Conservation (phyloP, 2,113 vertebrate genomes). For the Rhinoptilus africanus region DNA sequence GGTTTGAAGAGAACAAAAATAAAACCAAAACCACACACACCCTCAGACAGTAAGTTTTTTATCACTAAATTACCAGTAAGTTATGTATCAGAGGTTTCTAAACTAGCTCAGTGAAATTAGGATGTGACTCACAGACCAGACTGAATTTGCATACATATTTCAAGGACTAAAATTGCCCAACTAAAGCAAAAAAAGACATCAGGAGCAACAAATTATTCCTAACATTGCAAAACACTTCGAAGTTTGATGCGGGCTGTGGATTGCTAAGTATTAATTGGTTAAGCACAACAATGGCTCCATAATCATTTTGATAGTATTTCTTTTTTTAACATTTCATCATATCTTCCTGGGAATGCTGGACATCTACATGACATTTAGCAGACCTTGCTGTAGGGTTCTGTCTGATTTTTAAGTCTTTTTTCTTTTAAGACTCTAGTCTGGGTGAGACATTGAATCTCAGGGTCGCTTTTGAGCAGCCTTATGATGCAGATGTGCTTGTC, state of each 20-base stretch:
- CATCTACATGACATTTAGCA: not conserved
- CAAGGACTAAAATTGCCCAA: not conserved
- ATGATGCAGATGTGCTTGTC: not conserved
- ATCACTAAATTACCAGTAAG: not conserved
- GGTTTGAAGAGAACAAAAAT: not conserved
- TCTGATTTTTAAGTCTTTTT: not conserved
- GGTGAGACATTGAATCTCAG: not conserved
- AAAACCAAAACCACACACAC: not conserved
- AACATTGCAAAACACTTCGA: not conserved
- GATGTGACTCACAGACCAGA: not conserved
- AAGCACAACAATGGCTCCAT: not conserved
- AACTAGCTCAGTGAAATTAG: not conserved
- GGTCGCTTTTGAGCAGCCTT: not conserved
- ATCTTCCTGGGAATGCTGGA: not conserved
- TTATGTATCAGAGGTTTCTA: not conserved
- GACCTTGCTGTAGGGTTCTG: not conserved
- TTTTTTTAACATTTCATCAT: not conserved
- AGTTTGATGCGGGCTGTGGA: not conserved
- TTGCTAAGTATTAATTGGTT: not conserved
- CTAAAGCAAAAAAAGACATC: not conserved
- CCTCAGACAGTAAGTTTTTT: not conserved
- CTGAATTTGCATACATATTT: not conserved
- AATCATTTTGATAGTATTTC: not conserved
- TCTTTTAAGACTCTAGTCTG: not conserved
- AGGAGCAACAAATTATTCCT: not conserved